Conservation (phyloP, 2,113 vertebrate genomes). For the Genyomyrus donnyi region DNA sequence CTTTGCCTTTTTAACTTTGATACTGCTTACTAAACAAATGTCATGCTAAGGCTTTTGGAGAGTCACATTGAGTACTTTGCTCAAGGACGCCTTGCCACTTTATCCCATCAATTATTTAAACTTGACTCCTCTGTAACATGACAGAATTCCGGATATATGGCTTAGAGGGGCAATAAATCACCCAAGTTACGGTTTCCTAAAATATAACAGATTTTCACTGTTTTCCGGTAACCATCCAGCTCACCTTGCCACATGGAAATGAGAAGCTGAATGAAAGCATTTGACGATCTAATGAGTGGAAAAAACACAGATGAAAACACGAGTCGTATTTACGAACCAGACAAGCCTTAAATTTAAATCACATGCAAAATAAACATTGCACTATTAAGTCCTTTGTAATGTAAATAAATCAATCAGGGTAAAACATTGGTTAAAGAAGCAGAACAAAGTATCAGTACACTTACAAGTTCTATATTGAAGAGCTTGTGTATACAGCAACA, state of each 20-base stretch:
- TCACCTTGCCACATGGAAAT: neutral
- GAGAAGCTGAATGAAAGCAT: neutral
- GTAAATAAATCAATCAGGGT: neutral
- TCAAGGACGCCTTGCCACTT: neutral
- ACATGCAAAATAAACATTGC: neutral
- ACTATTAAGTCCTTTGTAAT: neutral
- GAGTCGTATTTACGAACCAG: neutral
- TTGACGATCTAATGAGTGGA: neutral
- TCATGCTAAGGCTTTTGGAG: neutral
- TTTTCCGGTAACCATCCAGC: neutral
- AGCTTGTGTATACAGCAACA: neutral
- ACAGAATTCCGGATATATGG: neutral
- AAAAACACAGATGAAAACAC: neutral
- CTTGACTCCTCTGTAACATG: neutral
- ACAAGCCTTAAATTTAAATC: neutral
- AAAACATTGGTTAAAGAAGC: neutral
- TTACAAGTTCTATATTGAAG: neutral
- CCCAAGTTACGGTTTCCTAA: neutral
- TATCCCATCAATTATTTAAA: constrained; percentile 2
- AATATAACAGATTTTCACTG: neutral
- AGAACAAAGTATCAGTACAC: neutral
- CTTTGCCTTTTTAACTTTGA: neutral
- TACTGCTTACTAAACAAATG: neutral
- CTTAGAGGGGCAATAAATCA: neutral
- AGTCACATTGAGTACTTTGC: neutral